Conservation (phyloP, 2,888 invertebrate genomes). For the Orthosia cruda region DNA sequence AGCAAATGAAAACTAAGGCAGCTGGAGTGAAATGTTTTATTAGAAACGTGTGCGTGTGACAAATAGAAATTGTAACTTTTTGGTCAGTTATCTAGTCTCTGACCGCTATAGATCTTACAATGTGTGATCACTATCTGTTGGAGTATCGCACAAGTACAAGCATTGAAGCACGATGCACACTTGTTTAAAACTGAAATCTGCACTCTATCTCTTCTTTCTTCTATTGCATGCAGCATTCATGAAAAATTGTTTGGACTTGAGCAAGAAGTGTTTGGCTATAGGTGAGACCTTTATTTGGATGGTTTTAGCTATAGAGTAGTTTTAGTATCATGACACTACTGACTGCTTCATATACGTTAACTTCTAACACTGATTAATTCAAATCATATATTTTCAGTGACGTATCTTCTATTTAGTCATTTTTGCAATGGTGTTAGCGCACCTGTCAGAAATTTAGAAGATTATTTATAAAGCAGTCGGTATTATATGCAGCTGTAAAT, state of each 20-base stretch:
- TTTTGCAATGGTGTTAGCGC: background rate
- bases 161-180: slow-evolving; percentile 77
- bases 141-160: slow-evolving; percentile 68
- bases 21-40: slow-evolving; percentile 15
- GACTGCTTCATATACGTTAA: slow-evolving; percentile 48
- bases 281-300: slow-evolving; percentile 87
- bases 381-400: background rate
- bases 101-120: slow-evolving; percentile 35
- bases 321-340: slow-evolving; percentile 28
- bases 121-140: slow-evolving; percentile 67
- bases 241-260: slow-evolving; percentile 96
- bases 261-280: slow-evolving; percentile 95
- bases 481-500: slow-evolving; percentile 3
- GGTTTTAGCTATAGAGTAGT: slow-evolving; percentile 57
- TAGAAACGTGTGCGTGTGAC: slow-evolving; percentile 37
- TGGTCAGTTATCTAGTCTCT: slow-evolving; percentile 17
- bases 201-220: slow-evolving; percentile 90
- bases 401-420: no score
- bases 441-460: background rate
- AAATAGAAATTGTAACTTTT: slow-evolving; percentile 49
- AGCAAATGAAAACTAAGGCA: slow-evolving; percentile 6
- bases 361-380: slow-evolving; percentile 9
- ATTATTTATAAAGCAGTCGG: slow-evolving; percentile 41
- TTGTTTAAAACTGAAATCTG: slow-evolving; percentile 78
- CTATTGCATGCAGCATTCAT: slow-evolving; percentile 95